Conservation (phyloP, 1,140 invertebrate species). For the Panagrolaimus sp. region DNA sequence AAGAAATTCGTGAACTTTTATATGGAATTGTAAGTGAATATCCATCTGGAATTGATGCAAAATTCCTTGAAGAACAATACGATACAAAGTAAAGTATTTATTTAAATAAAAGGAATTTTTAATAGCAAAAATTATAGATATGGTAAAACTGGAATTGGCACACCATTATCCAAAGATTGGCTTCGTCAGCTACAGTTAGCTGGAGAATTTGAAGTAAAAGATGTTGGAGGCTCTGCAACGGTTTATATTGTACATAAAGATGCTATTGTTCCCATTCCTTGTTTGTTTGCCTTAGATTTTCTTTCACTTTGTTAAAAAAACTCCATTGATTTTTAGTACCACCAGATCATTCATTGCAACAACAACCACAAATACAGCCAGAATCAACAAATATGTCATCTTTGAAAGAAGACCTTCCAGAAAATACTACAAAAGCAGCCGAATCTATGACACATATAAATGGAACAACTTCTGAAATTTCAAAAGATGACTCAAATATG, state of each 20-base stretch:
- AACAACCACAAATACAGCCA: background rate
- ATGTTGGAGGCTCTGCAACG: constrained; percentile 12
- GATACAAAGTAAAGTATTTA: constrained; percentile 25
- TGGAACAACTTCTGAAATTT: background rate
- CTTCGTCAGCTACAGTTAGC: constrained; percentile 19
- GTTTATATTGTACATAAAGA: constrained; percentile 17
- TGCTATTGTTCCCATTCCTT: background rate
- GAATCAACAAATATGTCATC: background rate
- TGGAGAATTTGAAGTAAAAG: constrained; percentile 30
- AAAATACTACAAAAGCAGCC: background rate
- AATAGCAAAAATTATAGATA: constrained; percentile 13
- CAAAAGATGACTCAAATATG: too few relatives aligned
- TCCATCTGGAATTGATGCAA: constrained; percentile 26
- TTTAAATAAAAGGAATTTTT: too few relatives aligned
- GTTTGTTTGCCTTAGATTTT: background rate
- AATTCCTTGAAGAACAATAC: constrained; percentile 30
- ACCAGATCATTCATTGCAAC: too few relatives aligned
- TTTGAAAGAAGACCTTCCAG: background rate
- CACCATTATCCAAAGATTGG: constrained; percentile 25
- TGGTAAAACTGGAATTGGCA: constrained; percentile 30
- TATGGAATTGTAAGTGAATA: constrained; percentile 27
- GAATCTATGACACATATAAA: background rate
- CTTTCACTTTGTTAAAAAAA: background rate
- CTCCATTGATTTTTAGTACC: background rate
- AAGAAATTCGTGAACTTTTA: constrained; percentile 24